Conservation (phyloP, 2,888 invertebrate genomes). For the Eupelmus urozonus region DNA sequence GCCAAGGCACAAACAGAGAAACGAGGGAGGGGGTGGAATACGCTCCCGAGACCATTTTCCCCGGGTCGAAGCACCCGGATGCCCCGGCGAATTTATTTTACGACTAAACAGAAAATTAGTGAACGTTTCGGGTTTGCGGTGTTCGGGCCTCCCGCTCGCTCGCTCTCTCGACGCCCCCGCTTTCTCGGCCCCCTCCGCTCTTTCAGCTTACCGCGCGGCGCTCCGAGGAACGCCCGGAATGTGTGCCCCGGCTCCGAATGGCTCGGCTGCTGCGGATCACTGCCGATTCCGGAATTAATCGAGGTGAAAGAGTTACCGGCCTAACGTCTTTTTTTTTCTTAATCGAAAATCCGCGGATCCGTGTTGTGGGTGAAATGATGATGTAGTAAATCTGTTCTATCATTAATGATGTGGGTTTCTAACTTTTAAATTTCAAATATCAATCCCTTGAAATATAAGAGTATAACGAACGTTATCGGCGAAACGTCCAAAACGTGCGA, state of each 20-base stretch:
- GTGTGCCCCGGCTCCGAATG: constrained; percentile 41
- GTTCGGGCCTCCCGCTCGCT: constrained; percentile 64
- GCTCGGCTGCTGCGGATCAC: constrained; percentile 59
- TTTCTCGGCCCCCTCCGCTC: constrained; percentile 22
- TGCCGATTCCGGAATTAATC: constrained; percentile 67
- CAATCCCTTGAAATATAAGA: too few species aligned
- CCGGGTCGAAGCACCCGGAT: constrained; percentile 67
- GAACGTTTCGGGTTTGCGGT: constrained; percentile 74
- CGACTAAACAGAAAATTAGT: constrained; percentile 77
- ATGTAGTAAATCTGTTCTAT: too few species aligned
- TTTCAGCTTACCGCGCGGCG: constrained; percentile 30
- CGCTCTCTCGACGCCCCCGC: not conserved
- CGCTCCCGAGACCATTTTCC: constrained; percentile 70
- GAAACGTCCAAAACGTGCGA: not conserved
- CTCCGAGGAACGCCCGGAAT: constrained; percentile 54
- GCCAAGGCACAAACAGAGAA: constrained; percentile 38
- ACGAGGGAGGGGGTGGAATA: constrained; percentile 60
- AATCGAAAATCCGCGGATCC: not conserved
- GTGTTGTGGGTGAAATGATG: too few species aligned
- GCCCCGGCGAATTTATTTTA: constrained; percentile 74
- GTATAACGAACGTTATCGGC: too few species aligned
- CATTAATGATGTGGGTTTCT: too few species aligned
- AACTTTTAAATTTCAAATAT: too few species aligned
- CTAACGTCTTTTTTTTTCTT: constrained; percentile 32
- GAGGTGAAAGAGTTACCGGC: constrained; percentile 59